A percentile compares a stretch with the other conserved stretches of the same genome.
These are phyloP conservation scores for Neomorphus geoffroyi DNA, from an alignment of 2,797 vertebrate species.

Conservation along the genomic window DNA sequence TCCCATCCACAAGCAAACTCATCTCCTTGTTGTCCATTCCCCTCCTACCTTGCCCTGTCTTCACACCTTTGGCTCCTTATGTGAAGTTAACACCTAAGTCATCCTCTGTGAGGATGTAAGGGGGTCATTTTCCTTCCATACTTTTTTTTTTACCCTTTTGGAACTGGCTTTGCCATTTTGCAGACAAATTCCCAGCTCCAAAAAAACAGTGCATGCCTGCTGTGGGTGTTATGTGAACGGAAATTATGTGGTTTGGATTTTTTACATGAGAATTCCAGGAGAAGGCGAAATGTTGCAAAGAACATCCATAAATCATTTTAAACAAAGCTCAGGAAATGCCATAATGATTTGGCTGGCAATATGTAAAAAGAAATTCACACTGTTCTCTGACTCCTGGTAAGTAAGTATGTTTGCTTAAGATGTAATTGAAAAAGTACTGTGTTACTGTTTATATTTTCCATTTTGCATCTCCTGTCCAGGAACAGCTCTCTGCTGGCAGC, in stretches of 20 bases:
- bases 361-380: background rate
- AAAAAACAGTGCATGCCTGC: background rate
- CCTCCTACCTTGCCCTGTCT: background rate
- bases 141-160: background rate
- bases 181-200: background rate
- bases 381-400: slow-evolving; percentile 10
- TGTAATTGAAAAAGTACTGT: background rate
- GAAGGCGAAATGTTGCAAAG: slow-evolving; percentile 5
- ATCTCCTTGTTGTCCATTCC: background rate
- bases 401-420: slow-evolving; percentile 21
- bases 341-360: background rate
- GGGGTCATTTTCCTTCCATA: background rate
- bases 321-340: slow-evolving; percentile 47
- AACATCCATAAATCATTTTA: slow-evolving; percentile 23
- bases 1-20: background rate
- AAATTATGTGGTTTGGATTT: slow-evolving; percentile 25
- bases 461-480: background rate
- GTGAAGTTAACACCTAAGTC: background rate
- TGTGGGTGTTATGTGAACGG: background rate
- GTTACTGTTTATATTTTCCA: background rate
- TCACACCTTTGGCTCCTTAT: background rate
- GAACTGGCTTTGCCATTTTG: background rate
- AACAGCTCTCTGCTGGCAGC: slow-evolving; percentile 6
- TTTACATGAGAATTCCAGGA: slow-evolving; percentile 4
- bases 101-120: background rate